A percentile compares a stretch with the other conserved stretches of the same genome.
Evolutionary conservation across 2,888 invertebrate species (phyloP).

Genomic region (Drosophila buzzatii): DNA sequence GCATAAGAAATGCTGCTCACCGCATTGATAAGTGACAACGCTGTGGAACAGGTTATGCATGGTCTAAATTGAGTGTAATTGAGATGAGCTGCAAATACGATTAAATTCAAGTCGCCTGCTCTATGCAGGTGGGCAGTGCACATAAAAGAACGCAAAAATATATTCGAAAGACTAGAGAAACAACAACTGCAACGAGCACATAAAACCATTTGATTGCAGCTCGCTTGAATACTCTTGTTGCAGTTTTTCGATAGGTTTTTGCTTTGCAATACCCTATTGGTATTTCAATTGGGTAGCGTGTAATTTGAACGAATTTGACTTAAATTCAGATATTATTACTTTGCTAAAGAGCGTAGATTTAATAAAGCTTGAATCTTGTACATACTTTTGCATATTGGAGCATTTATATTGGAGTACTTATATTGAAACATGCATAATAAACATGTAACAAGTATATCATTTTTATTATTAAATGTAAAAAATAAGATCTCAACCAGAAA

Average conservation of each 20-base stretch:
- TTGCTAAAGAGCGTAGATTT: neutral
- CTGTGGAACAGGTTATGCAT: constrained; percentile 35
- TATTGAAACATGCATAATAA: neutral
- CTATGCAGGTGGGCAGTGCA: constrained; percentile 21
- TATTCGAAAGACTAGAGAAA: constrained; percentile 3
- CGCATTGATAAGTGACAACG: constrained; percentile 3
- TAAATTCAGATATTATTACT: neutral
- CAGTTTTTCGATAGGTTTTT: constrained; percentile 45
- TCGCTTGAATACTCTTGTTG: constrained; percentile 24
- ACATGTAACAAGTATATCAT: neutral
- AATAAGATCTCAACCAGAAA: neutral
- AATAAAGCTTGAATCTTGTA: neutral
- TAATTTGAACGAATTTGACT: neutral
- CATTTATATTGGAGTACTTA: neutral
- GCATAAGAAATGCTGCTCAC: constrained; percentile 3
- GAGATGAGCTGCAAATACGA: constrained; percentile 35
- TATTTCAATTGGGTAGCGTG: neutral
- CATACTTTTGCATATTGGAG: neutral
- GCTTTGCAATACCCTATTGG: constrained; percentile 26
- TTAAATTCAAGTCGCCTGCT: constrained; percentile 31
- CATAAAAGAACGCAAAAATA: constrained; percentile 23
- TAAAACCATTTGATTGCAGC: constrained; percentile 26
- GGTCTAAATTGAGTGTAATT: constrained; percentile 20
- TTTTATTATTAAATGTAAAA: neutral
- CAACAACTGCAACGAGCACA: constrained; percentile 16